Conservation (phyloP, 1,140 invertebrate species). For the Maconellicoccus hirsutus region DNA sequence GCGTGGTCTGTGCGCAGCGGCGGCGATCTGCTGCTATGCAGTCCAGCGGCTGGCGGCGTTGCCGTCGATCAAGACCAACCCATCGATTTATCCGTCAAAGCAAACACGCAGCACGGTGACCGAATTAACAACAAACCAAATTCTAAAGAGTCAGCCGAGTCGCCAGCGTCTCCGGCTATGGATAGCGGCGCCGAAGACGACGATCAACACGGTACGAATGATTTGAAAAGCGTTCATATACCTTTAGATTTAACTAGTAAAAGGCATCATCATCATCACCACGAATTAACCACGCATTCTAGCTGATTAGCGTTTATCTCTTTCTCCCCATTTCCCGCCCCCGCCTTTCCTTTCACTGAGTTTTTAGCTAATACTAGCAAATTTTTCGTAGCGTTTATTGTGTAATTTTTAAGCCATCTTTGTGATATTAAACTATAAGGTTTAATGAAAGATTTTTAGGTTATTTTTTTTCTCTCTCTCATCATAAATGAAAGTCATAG, state of each 20-base stretch:
- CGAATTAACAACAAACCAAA: not conserved
- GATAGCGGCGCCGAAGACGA: not conserved
- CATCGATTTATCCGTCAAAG: conserved; percentile 51
- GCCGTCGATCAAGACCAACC: conserved; percentile 53
- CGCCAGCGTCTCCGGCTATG: not conserved
- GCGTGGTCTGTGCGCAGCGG: conserved; percentile 43
- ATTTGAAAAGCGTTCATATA: not conserved
- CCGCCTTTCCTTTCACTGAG: not conserved
- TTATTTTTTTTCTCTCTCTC: not conserved
- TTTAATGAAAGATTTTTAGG: not conserved
- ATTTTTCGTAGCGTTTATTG: not conserved
- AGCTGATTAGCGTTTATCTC: not conserved
- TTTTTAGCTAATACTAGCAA: not conserved
- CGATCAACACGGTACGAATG: not conserved
- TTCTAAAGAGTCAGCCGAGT: not conserved
- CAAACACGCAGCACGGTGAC: conserved; percentile 23
- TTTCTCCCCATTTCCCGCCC: not conserved
- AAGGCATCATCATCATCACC: conserved; percentile 1
- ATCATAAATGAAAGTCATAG: not conserved
- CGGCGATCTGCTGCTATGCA: conserved; percentile 45
- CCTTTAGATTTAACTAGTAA: conserved; percentile 12
- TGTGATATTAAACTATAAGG: conserved; percentile 22
- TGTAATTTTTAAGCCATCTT: conserved; percentile 1
- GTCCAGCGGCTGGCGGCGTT: conserved; percentile 46
- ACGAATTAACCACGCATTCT: conserved; percentile 10